These are phyloP conservation scores for Delphinus delphis DNA, from an alignment of 2,113 vertebrate genomes.

Conservation along the genomic window DNA sequence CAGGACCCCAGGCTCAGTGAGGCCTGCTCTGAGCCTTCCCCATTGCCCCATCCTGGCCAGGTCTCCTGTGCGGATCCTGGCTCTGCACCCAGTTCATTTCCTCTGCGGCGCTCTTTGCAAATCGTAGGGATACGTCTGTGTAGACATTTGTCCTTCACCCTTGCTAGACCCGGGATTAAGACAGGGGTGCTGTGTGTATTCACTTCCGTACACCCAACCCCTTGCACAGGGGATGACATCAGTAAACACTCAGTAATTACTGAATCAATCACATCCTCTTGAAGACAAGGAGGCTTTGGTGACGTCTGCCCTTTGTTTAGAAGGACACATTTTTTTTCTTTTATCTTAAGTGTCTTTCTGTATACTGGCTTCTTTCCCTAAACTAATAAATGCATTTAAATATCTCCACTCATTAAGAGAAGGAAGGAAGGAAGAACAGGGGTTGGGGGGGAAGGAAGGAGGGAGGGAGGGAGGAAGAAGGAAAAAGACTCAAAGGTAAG, in stretches of 20 bases:
- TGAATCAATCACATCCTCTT: rapidly evolving
- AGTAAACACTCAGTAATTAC: not conserved
- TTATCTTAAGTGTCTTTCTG: not conserved
- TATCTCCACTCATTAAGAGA: not conserved
- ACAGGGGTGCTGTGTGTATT: not conserved
- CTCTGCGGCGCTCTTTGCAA: not conserved
- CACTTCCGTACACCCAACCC: not conserved
- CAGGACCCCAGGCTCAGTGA: rapidly evolving
- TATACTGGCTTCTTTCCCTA: not conserved
- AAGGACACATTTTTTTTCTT: not conserved
- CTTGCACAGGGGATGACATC: not conserved
- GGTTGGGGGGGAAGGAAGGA: rapidly evolving
- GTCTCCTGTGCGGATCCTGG: not conserved
- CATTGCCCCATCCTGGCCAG: rapidly evolving
- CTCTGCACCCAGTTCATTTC: too few species aligned
- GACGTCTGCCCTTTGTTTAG: not conserved
- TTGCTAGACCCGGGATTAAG: rapidly evolving
- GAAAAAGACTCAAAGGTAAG: not conserved
- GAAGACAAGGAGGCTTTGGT: not conserved
- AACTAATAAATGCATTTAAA: not conserved
- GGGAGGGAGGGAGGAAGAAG: not conserved
- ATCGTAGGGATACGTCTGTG: rapidly evolving
- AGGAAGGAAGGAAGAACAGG: not conserved
- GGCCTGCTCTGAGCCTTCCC: not conserved
- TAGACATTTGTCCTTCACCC: not conserved